These are phyloP conservation scores for Phylloscopus trochilus DNA, from an alignment of 2,113 vertebrate genomes.

Conservation along the genomic window DNA sequence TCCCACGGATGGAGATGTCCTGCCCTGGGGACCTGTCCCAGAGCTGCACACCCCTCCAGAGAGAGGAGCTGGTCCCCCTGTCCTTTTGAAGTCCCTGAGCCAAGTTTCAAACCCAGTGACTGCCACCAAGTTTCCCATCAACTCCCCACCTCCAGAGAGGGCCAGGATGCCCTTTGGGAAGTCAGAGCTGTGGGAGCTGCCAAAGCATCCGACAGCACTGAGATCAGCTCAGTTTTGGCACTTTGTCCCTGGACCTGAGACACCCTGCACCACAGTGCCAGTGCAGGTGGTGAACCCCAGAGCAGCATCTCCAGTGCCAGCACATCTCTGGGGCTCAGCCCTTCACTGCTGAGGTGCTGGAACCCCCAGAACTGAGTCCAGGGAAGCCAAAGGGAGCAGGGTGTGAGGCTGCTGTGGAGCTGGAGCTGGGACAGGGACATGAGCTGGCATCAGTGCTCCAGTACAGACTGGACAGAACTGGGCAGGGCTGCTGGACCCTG, in stretches of 20 bases:
- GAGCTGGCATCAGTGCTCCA: background rate
- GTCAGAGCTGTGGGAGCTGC: background rate
- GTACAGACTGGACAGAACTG: background rate
- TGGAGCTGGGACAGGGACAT: rapidly evolving
- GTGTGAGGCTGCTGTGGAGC: rapidly evolving
- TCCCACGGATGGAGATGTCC: rapidly evolving
- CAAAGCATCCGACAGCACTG: rapidly evolving
- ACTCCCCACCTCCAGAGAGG: background rate
- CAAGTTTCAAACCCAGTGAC: background rate
- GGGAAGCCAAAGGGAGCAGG: background rate
- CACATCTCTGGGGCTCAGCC: background rate
- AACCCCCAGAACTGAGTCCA: background rate
- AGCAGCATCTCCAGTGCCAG: rapidly evolving
- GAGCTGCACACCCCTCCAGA: background rate
- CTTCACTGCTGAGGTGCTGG: rapidly evolving
- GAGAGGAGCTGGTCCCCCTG: rapidly evolving
- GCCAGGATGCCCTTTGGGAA: background rate
- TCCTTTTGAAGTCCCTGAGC: background rate
- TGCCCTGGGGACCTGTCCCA: background rate
- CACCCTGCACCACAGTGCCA: background rate
- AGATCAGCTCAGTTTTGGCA: background rate
- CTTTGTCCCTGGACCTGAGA: background rate
- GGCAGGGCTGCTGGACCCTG: background rate
- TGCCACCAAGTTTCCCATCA: background rate
- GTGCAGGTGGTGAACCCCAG: background rate